Conservation (phyloP, 2,113 vertebrate species). For the Narcine bancroftii region DNA sequence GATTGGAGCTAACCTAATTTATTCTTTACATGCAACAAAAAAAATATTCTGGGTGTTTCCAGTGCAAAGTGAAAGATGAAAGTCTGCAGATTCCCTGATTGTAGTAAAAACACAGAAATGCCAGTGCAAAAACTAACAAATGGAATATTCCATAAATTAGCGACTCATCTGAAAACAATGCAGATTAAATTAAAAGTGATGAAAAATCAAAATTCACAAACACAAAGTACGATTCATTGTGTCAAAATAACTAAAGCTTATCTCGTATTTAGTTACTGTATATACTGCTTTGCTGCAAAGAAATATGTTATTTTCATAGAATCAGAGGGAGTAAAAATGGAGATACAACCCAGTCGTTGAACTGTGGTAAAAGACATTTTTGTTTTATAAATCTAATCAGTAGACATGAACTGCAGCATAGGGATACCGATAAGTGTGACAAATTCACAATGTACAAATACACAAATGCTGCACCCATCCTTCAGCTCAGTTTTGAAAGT, state of each 20-base stretch:
- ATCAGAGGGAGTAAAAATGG: slow-evolving; percentile 20
- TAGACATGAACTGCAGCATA: not conserved
- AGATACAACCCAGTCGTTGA: not conserved
- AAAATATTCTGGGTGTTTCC: not conserved
- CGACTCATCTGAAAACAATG: not conserved
- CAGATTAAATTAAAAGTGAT: not conserved
- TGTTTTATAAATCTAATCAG: not conserved
- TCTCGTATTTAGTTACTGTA: not conserved
- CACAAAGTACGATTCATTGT: not conserved
- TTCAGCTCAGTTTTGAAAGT: not conserved
- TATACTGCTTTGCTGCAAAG: not conserved
- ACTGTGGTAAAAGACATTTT: not conserved
- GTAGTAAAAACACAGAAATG: no score
- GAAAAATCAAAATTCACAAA: not conserved
- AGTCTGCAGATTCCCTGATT: no score
- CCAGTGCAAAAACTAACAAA: not conserved
- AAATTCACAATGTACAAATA: not conserved
- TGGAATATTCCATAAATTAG: not conserved
- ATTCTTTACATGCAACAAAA: not conserved
- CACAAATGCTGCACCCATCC: not conserved
- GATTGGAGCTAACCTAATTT: not conserved
- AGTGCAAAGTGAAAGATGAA: no score
- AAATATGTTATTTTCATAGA: not conserved
- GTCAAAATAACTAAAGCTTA: not conserved
- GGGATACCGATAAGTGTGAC: slow-evolving; percentile 5